Evolutionary conservation across 2,797 vertebrate genomes (phyloP).

Genomic region (Pangasius mekongensis): DNA sequence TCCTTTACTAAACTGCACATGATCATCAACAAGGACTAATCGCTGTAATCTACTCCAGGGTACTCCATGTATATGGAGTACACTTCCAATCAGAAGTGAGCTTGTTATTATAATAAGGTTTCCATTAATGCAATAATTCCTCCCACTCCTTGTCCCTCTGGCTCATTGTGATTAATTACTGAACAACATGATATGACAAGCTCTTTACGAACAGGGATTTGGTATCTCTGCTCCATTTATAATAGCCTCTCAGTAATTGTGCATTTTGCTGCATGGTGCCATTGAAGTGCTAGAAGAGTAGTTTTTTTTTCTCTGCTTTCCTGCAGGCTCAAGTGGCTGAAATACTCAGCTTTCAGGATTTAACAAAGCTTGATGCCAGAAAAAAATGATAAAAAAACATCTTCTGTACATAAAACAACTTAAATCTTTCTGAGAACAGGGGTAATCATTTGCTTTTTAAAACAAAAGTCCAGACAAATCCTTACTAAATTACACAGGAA

Average conservation of each 20-base stretch:
- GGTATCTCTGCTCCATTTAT: conserved; percentile 23
- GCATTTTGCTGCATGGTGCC: conserved; percentile 30
- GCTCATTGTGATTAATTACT: conserved; percentile 33
- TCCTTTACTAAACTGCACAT: not conserved
- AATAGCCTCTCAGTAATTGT: conserved; percentile 23
- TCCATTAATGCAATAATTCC: conserved; percentile 34
- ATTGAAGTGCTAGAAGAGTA: conserved; percentile 42
- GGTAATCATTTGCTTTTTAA: conserved; percentile 38
- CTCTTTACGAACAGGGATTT: conserved; percentile 4
- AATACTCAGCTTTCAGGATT: conserved; percentile 26
- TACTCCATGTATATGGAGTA: conserved; percentile 19
- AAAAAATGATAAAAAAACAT: conserved; percentile 9
- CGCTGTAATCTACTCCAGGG: not conserved
- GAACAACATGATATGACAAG: conserved; percentile 34
- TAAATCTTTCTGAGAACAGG: conserved; percentile 30
- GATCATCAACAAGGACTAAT: not conserved
- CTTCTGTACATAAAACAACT: conserved; percentile 20
- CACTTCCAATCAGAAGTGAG: conserved; percentile 2
- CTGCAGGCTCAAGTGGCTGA: conserved; percentile 44
- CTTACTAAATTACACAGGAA: conserved; percentile 56
- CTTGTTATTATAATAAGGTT: conserved; percentile 20
- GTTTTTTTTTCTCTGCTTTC: not conserved
- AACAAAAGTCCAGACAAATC: conserved; percentile 54
- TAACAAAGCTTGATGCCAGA: not conserved
- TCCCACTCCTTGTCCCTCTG: conserved; percentile 3